Conservation (phyloP, 2,888 invertebrate species). For the Subacronicta megacephala region DNA sequence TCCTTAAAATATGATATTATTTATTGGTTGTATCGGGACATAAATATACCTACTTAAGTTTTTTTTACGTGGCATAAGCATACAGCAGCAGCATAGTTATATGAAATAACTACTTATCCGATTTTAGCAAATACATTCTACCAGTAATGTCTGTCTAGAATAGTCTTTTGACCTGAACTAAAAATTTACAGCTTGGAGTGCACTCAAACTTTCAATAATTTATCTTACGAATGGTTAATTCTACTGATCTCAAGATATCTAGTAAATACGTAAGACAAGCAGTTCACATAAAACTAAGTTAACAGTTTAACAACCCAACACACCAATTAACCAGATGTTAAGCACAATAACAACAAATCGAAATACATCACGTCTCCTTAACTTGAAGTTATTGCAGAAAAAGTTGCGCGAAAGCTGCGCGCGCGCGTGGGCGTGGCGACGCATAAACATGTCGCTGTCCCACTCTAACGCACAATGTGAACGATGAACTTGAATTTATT, state of each 20-base stretch:
- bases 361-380: slow-evolving; percentile 54
- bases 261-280: neutral
- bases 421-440: slow-evolving; percentile 72
- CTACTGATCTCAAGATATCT: too few species aligned
- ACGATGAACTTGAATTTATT: slow-evolving; percentile 79
- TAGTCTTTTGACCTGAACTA: too few species aligned
- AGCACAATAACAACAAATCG: slow-evolving; percentile 63
- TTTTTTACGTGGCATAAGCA: too few species aligned
- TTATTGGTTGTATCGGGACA: slow-evolving; percentile 31
- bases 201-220: too few species aligned
- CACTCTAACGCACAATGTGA: slow-evolving; percentile 72
- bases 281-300: slow-evolving; percentile 10
- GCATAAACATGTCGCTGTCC: slow-evolving; percentile 70
- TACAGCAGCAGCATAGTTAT: too few species aligned
- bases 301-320: slow-evolving; percentile 45
- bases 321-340: slow-evolving; percentile 62
- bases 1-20: slow-evolving; percentile 33
- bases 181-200: too few species aligned
- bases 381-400: slow-evolving; percentile 75
- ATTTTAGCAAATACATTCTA: too few species aligned
- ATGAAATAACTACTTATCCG: too few species aligned
- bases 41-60: too few species aligned
- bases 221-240: neutral
- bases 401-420: slow-evolving; percentile 74
- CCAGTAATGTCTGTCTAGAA: too few species aligned